These are phyloP conservation scores for Eulemur mongoz DNA, from an alignment of 2,797 vertebrate species.

Conservation along the genomic window DNA sequence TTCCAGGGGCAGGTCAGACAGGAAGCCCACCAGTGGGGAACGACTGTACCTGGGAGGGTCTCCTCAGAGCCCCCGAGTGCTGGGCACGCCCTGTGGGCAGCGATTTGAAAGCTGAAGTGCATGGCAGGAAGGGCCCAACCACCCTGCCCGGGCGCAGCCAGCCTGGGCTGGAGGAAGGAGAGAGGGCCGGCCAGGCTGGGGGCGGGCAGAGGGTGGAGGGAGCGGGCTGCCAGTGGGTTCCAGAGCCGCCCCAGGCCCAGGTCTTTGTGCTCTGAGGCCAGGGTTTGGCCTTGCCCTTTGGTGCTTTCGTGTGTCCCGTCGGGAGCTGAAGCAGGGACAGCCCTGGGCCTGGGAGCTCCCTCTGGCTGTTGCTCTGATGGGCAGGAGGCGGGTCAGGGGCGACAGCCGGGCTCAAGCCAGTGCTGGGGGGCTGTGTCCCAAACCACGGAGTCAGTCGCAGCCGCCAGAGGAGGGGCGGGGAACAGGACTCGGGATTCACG, in stretches of 20 bases:
- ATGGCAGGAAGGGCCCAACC: not conserved
- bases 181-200: not conserved
- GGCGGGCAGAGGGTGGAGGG: not conserved
- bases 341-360: rapidly evolving
- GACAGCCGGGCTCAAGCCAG: rapidly evolving
- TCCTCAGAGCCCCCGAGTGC: rapidly evolving
- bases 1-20: rapidly evolving
- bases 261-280: not conserved
- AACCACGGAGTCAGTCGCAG: rapidly evolving
- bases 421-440: too few species aligned
- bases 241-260: not conserved
- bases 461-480: rapidly evolving
- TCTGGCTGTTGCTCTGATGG: not conserved
- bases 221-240: too few species aligned
- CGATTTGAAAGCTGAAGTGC: rapidly evolving
- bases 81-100: rapidly evolving
- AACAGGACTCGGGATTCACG: rapidly evolving
- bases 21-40: not conserved
- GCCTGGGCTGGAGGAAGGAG: not conserved
- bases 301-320: rapidly evolving
- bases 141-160: not conserved
- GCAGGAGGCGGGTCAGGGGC: rapidly evolving
- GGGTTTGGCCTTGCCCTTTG: not conserved
- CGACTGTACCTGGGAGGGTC: rapidly evolving
- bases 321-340: rapidly evolving